Percentiles rank a stretch among this genome's conserved stretches.
phyloP scores from a whole-genome alignment of 2,888 invertebrate species.

The Eupithecia vulgata region DNA sequence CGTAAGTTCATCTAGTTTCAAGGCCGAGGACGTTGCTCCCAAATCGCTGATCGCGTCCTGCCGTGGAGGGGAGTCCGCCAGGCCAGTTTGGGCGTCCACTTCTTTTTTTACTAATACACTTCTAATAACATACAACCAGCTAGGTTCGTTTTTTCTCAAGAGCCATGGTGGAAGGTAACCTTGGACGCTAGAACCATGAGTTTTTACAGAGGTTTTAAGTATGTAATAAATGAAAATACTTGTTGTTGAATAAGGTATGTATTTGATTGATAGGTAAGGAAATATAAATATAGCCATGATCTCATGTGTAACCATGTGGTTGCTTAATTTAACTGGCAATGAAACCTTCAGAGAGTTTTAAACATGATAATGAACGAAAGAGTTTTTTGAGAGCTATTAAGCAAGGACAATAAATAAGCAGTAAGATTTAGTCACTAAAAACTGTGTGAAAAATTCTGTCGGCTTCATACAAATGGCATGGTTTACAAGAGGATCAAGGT shows the following conservation, averaged over 20 bases:
- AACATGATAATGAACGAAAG: not conserved
- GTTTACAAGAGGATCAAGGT: not conserved
- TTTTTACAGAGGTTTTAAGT: constrained; percentile 22
- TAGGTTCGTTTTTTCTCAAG: constrained; percentile 44
- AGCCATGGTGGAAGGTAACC: constrained; percentile 33
- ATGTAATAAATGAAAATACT: not conserved
- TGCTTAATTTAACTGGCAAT: not conserved
- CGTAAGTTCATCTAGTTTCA: constrained; percentile 83
- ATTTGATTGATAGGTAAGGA: not conserved
- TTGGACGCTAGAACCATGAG: constrained; percentile 24
- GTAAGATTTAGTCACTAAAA: not conserved
- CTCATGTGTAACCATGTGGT: constrained; percentile 2
- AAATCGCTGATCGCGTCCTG: constrained; percentile 81
- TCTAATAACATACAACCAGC: constrained; percentile 52
- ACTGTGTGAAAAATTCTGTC: not conserved
- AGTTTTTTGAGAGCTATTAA: not conserved
- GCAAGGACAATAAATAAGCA: not conserved
- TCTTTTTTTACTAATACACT: constrained; percentile 68
- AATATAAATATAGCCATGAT: constrained; percentile 19
- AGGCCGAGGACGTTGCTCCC: constrained; percentile 84
- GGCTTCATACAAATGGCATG: constrained; percentile 3
- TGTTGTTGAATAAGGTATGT: constrained; percentile 10
- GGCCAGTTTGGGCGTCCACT: constrained; percentile 75
- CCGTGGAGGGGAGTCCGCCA: constrained; percentile 66
- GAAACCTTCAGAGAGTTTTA: not conserved